Conservation (phyloP, 2,888 invertebrate species). For the Acrocyrtus sp. region DNA sequence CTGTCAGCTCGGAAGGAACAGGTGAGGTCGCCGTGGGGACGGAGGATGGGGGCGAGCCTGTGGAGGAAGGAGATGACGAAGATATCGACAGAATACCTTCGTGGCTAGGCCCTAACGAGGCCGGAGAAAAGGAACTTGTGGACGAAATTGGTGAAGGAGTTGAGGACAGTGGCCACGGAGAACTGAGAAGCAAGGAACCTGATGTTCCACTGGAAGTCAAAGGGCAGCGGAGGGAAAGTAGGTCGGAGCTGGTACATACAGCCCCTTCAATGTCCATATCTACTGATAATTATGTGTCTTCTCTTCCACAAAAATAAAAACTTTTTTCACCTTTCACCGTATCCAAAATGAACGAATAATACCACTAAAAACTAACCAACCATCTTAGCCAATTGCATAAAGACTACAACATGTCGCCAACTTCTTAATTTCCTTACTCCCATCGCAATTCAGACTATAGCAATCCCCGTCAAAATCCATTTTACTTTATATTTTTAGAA, state of each 20-base stretch:
- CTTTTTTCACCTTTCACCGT: background rate
- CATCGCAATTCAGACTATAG: too few species aligned
- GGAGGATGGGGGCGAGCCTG: constrained; percentile 19
- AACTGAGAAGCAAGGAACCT: constrained; percentile 23
- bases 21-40: constrained; percentile 6
- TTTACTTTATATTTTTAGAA: too few species aligned
- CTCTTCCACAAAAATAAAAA: background rate
- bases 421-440: background rate
- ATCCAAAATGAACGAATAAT: background rate
- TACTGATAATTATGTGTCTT: too few species aligned
- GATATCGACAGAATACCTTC: constrained; percentile 23
- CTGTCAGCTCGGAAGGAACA: background rate
- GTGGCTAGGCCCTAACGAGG: constrained; percentile 2
- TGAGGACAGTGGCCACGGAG: constrained; percentile 35
- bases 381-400: too few species aligned
- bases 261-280: constrained; percentile 42
- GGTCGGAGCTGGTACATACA: constrained; percentile 25
- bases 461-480: too few species aligned
- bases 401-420: background rate
- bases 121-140: constrained; percentile 12
- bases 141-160: constrained; percentile 31
- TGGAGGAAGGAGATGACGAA: constrained; percentile 20
- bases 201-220: constrained; percentile 2
- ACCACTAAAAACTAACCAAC: background rate
- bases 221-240: constrained; percentile 32